Conservation (phyloP, 2,888 invertebrate genomes). For the Melolontha melolontha region DNA sequence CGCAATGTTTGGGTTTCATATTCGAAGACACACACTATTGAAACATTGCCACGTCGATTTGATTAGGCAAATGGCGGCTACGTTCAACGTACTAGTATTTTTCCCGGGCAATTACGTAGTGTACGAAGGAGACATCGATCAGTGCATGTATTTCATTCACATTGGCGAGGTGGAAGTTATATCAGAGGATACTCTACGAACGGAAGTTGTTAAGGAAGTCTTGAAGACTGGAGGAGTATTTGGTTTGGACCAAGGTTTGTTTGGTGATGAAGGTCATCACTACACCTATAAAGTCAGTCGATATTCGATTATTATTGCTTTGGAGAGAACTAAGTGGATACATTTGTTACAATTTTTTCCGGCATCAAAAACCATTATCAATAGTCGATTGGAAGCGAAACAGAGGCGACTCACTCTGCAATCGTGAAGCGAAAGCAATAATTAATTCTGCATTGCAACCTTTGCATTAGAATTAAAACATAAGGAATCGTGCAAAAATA, state of each 20-base stretch:
- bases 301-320: conserved; percentile 46
- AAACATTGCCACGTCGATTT: conserved; percentile 52
- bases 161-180: conserved; percentile 50
- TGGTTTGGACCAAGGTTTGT: conserved; percentile 51
- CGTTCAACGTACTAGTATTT: conserved; percentile 48
- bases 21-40: conserved; percentile 50
- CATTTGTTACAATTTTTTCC: conserved; percentile 49
- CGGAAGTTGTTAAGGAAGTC: conserved; percentile 45
- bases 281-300: conserved; percentile 51
- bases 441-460: no score
- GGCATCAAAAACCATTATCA: conserved; percentile 45
- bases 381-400: conserved; percentile 2
- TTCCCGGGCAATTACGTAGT: conserved; percentile 52
- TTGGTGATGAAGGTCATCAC: conserved; percentile 47
- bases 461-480: no score
- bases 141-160: conserved; percentile 55
- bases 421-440: no score
- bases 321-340: conserved; percentile 47
- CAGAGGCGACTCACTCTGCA: no score
- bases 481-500: background rate
- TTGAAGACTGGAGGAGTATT: conserved; percentile 47
- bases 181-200: conserved; percentile 47
- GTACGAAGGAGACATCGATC: conserved; percentile 52
- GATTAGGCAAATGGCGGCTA: conserved; percentile 51
- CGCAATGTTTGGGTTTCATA: conserved; percentile 52